Evolutionary conservation across 2,888 invertebrate genomes (phyloP).

Genomic region (Lithophane leautieri): DNA sequence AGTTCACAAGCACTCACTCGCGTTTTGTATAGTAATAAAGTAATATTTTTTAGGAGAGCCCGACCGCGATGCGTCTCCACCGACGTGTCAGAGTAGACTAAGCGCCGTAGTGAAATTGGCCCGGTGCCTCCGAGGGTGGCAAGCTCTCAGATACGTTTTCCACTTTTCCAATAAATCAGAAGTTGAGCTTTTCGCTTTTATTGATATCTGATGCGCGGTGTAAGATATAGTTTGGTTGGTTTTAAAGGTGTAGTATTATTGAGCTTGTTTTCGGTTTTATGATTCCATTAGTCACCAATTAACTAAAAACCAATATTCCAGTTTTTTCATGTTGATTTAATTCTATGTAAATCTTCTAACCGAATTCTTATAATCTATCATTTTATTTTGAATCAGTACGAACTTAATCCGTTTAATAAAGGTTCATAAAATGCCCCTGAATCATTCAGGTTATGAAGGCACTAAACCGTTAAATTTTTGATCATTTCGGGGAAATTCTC

Average conservation of each 20-base stretch:
- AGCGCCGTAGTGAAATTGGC: slow-evolving; percentile 75
- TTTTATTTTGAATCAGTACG: background rate
- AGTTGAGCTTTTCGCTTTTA: slow-evolving; percentile 45
- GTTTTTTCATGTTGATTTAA: background rate
- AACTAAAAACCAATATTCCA: background rate
- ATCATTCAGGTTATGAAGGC: background rate
- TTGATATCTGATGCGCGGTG: background rate
- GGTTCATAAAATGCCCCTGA: slow-evolving; percentile 18
- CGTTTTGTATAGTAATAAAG: slow-evolving; percentile 77
- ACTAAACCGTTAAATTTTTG: slow-evolving; percentile 33
- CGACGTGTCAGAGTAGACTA: slow-evolving; percentile 82
- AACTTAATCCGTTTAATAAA: slow-evolving; percentile 5
- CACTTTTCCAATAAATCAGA: slow-evolving; percentile 62
- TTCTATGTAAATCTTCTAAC: background rate
- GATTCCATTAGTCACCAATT: background rate
- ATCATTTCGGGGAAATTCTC: slow-evolving; percentile 65
- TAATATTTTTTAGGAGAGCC: slow-evolving; percentile 67
- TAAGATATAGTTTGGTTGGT: background rate
- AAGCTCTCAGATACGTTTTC: slow-evolving; percentile 71
- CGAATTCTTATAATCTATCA: background rate
- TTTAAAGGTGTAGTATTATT: background rate
- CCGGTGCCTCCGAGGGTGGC: slow-evolving; percentile 81
- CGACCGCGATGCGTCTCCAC: slow-evolving; percentile 72
- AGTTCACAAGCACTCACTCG: slow-evolving; percentile 85
- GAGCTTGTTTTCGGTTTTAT: background rate